Evolutionary conservation across 37 sponge, comb jelly and placozoan genomes (phyloP), one percentile per base, ranked within the genome.

Genomic region (Lycopodina hypogea): DNA sequence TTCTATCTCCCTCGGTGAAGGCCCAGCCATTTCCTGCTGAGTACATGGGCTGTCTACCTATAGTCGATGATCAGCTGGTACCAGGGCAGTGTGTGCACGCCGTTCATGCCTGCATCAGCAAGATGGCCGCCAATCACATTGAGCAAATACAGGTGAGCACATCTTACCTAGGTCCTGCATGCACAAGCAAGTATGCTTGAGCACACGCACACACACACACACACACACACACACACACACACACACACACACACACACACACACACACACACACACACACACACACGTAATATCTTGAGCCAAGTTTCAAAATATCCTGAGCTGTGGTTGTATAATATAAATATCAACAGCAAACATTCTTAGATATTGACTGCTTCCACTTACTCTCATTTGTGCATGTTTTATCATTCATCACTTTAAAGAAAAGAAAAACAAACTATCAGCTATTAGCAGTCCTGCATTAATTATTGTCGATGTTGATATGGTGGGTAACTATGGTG

Each of bases 221-320:
- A 69, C 41, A 69, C 69, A 55, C 32, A 63, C 78, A 77, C 65
- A 77, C 78, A 77, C 78, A 63, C 64, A 63, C 78, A 63, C 78
- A 63, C 78, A 77, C 65, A 77, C 48, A 63, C 78, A 59, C 60
- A 6, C 15, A 17, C 60, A 59, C 60, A 17, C 60, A 59, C 60
- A 17, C 78, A 78, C 68, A 66, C 68, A 65, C 78, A 67, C 68
- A 78, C 78, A 67, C 78, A 66, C 67, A 36, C 48, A 39, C 60
- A 23, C 45, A 22, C 70, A 89, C 93, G 59, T 51, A 93, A 41
- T 77, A 90, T 14, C 97, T 93, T 62, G 79, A 82, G 36, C 91
- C 93, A 17, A 42, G 1, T 35, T 65, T 96, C 57, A 93, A 93
- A 81, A 90, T 83, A 61, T 57, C 34, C 73, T n/a, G n/a, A n/a